Conservation (phyloP, 2,888 invertebrate genomes). For the Nebria salina region DNA sequence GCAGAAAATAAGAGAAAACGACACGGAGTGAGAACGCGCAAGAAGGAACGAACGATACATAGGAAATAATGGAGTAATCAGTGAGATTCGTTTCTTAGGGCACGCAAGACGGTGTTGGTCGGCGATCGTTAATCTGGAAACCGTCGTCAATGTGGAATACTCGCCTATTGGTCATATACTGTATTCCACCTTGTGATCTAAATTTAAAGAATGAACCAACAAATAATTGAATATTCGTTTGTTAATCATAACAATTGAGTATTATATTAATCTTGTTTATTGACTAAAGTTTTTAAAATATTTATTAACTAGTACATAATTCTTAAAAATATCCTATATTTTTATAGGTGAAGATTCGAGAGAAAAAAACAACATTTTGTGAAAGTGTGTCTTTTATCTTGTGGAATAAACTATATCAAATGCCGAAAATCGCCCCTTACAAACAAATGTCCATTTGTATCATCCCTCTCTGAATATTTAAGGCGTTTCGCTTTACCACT, state of each 20-base stretch:
- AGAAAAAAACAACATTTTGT: too few species aligned
- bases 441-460: conserved; percentile 33
- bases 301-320: too few species aligned
- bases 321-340: too few species aligned
- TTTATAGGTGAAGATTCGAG: too few species aligned
- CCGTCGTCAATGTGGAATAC: neutral
- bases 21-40: neutral
- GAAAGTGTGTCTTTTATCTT: too few species aligned
- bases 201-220: too few species aligned
- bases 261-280: too few species aligned
- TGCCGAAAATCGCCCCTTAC: conserved; percentile 26
- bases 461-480: conserved; percentile 28
- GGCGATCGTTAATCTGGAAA: conserved; percentile 22
- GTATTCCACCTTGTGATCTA: neutral
- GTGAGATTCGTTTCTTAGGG: conserved; percentile 33
- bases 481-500: conserved; percentile 18
- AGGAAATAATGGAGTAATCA: conserved; percentile 43
- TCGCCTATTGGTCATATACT: neutral
- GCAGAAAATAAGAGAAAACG: conserved; percentile 2
- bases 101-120: conserved; percentile 25
- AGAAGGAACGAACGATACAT: conserved; percentile 20
- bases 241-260: too few species aligned
- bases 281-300: too few species aligned
- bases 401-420: neutral
- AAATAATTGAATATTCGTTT: too few species aligned